These are phyloP conservation scores for Lithobates pipiens DNA, from an alignment of 2,797 vertebrate species.

Conservation along the genomic window DNA sequence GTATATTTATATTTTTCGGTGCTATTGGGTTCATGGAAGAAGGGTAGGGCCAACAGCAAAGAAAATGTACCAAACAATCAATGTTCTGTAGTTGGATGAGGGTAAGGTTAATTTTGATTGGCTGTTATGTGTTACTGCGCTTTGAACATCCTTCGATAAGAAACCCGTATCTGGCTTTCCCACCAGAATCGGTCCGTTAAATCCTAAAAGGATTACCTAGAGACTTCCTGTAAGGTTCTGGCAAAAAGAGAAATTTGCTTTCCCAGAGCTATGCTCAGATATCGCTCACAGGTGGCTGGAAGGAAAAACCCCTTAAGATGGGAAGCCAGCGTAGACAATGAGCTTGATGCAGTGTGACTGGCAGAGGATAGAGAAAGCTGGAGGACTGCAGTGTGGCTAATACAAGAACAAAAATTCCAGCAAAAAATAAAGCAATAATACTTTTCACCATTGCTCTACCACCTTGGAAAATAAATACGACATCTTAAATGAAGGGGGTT, in stretches of 20 bases:
- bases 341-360: constrained; percentile 49
- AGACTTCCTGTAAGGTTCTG: not conserved
- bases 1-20: too few species aligned
- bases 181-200: not conserved
- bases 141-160: too few species aligned
- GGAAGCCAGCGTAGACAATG: constrained; percentile 30
- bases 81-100: too few species aligned
- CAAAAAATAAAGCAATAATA: not conserved
- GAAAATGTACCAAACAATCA: too few species aligned
- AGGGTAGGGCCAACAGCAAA: too few species aligned
- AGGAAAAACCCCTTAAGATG: constrained; percentile 26
- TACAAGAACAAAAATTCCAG: not conserved
- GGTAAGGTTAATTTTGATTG: too few species aligned
- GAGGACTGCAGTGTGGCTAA: not conserved
- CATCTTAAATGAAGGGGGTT: too few species aligned
- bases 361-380: constrained; percentile 25
- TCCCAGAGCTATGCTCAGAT: constrained; percentile 6
- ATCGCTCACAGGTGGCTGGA: constrained; percentile 46
- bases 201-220: not conserved
- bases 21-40: too few species aligned
- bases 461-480: not conserved
- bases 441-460: not conserved
- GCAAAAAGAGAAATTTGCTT: not conserved
- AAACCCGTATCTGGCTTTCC: too few species aligned
- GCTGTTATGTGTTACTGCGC: too few species aligned